Conservation (phyloP, 2,888 invertebrate species). For the Spisula solida region DNA sequence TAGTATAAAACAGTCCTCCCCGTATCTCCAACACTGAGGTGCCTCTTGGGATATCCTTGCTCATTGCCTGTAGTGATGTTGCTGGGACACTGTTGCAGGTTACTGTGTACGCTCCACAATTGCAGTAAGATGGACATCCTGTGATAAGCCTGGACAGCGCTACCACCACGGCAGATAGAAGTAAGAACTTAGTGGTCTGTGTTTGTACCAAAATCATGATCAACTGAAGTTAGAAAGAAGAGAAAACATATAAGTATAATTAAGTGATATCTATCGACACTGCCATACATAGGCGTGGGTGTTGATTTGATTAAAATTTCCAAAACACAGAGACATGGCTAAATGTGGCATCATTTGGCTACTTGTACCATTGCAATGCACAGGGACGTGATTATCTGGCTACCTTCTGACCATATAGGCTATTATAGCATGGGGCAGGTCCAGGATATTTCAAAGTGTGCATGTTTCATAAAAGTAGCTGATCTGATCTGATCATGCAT, state of each 20-base stretch:
- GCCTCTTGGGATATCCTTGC: conserved; percentile 51
- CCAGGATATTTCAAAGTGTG: too few species aligned
- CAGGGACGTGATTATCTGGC: too few species aligned
- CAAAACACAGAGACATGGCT: not conserved
- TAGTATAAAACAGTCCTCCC: conserved; percentile 43
- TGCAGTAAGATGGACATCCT: conserved; percentile 56
- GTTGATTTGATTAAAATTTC: too few species aligned
- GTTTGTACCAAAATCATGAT: not conserved
- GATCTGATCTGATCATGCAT: too few species aligned
- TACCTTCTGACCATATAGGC: too few species aligned
- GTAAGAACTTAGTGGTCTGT: not conserved
- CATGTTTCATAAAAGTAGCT: too few species aligned
- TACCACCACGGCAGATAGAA: not conserved
- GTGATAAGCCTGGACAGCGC: not conserved
- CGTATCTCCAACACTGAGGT: conserved; percentile 52
- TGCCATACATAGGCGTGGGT: too few species aligned
- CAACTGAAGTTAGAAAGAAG: conserved; percentile 21
- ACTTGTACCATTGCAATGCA: too few species aligned
- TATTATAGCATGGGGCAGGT: too few species aligned
- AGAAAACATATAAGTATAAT: too few species aligned
- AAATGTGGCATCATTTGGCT: too few species aligned
- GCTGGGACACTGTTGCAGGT: conserved; percentile 28
- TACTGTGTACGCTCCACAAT: conserved; percentile 36
- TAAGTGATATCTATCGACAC: too few species aligned
- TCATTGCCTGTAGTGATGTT: conserved; percentile 35